These are phyloP conservation scores for Chelmon rostratus DNA, from an alignment of 2,797 vertebrate species.

Conservation along the genomic window DNA sequence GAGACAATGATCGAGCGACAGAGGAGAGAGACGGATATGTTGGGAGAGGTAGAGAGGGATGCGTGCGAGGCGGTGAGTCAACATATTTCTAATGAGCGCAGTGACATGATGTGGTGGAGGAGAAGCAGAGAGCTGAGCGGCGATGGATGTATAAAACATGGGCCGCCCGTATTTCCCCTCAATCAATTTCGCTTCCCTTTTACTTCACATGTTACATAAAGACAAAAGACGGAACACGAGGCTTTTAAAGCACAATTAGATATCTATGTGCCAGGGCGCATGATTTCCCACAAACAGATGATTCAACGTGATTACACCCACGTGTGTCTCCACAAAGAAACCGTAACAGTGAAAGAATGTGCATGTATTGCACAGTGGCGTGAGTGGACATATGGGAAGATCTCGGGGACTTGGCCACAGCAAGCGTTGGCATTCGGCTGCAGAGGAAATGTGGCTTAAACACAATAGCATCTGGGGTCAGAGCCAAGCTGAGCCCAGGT, in stretches of 20 bases:
- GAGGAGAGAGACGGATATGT: constrained; percentile 49
- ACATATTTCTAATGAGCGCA: constrained; percentile 81
- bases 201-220: constrained; percentile 35
- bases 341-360: constrained; percentile 52
- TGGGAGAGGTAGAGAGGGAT: constrained; percentile 37
- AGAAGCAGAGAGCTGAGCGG: constrained; percentile 35
- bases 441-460: constrained; percentile 68
- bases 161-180: constrained; percentile 39
- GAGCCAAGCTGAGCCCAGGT: constrained; percentile 46
- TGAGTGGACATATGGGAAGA: constrained; percentile 68
- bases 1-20: constrained; percentile 67
- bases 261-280: constrained; percentile 19
- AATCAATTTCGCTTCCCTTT: constrained; percentile 54
- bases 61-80: constrained; percentile 77
- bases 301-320: constrained; percentile 44
- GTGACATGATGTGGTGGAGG: constrained; percentile 64
- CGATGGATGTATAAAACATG: constrained; percentile 60
- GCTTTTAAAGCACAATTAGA: constrained; percentile 59
- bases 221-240: constrained; percentile 61
- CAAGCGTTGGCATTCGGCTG: constrained; percentile 64
- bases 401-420: constrained; percentile 55
- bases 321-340: constrained; percentile 37
- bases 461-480: constrained; percentile 75
- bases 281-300: constrained; percentile 47
- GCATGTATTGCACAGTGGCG: constrained; percentile 18